A percentile compares a stretch with the other conserved stretches of the same genome.
These are phyloP conservation scores for Capromys pilorides DNA, from an alignment of 2,797 vertebrate species.

Conservation along the genomic window DNA sequence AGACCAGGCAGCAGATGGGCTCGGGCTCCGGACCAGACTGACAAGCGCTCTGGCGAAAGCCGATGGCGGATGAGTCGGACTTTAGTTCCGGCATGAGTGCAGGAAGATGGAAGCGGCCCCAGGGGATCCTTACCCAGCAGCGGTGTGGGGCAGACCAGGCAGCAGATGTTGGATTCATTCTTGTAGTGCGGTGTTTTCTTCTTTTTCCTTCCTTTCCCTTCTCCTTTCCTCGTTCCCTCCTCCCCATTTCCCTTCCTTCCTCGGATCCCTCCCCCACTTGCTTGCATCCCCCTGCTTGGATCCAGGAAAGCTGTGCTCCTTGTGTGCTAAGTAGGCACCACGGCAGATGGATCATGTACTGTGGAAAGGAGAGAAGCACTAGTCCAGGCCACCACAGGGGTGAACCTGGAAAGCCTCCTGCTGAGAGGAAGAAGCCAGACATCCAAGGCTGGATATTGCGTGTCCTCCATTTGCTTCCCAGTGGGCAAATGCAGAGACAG, in stretches of 20 bases:
- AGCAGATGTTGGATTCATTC: too few species aligned
- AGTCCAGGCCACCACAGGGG: rapidly evolving
- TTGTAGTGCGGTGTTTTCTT: background rate
- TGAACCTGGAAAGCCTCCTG: background rate
- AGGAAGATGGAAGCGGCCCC: too few species aligned
- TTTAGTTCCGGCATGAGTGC: too few species aligned
- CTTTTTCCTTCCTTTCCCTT: too few species aligned
- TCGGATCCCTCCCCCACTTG: background rate
- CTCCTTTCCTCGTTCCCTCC: background rate
- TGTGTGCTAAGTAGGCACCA: too few species aligned
- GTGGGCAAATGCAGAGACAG: background rate
- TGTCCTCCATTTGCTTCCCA: background rate
- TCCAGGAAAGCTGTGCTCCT: background rate
- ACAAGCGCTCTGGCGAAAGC: too few species aligned
- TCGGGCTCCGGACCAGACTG: too few species aligned
- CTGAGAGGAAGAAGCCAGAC: background rate
- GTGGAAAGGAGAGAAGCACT: background rate
- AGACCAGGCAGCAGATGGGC: too few species aligned
- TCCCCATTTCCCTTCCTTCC: background rate
- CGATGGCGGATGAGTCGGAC: too few species aligned
- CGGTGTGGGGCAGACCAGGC: too few species aligned
- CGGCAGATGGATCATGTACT: background rate
- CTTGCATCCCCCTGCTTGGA: background rate
- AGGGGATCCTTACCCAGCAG: too few species aligned
- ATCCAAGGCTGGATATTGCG: rapidly evolving